phyloP scores from a whole-genome alignment of 2,888 invertebrate species.

The Cheiracanthium punctorium region DNA sequence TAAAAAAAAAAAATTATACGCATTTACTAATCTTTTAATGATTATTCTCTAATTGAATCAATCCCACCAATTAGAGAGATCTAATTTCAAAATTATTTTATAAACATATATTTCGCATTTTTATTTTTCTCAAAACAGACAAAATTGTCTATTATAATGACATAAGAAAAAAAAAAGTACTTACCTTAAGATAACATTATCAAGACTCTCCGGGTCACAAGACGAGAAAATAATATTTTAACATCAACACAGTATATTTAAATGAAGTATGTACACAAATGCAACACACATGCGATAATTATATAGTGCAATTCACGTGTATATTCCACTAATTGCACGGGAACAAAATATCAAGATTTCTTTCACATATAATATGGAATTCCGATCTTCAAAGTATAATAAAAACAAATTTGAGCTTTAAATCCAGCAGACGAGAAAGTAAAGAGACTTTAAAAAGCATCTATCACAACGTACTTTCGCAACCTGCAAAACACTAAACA shows the following conservation, averaged over 20 bases:
- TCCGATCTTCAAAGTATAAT: neutral
- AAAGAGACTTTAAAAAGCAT: neutral
- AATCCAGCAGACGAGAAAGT: neutral
- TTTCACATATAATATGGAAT: neutral
- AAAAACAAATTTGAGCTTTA: neutral
- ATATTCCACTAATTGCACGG: neutral
- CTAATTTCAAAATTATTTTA: too few species aligned
- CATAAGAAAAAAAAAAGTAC: too few species aligned
- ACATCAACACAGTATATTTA: neutral
- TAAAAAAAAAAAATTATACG: too few species aligned
- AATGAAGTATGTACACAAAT: neutral
- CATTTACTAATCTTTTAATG: too few species aligned
- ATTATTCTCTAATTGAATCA: too few species aligned
- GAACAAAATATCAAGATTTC: neutral
- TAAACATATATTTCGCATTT: too few species aligned
- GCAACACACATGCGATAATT: neutral
- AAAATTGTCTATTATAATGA: too few species aligned
- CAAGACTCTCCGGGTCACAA: too few species aligned
- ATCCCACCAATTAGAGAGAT: too few species aligned
- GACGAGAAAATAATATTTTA: neutral
- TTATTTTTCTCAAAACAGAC: too few species aligned
- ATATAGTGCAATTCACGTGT: neutral
- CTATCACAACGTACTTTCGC: neutral
- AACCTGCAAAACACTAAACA: slow-evolving; percentile 3
- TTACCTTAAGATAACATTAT: too few species aligned